Conservation (phyloP, 1,140 invertebrate genomes). For the Matsumurasca onukii region DNA sequence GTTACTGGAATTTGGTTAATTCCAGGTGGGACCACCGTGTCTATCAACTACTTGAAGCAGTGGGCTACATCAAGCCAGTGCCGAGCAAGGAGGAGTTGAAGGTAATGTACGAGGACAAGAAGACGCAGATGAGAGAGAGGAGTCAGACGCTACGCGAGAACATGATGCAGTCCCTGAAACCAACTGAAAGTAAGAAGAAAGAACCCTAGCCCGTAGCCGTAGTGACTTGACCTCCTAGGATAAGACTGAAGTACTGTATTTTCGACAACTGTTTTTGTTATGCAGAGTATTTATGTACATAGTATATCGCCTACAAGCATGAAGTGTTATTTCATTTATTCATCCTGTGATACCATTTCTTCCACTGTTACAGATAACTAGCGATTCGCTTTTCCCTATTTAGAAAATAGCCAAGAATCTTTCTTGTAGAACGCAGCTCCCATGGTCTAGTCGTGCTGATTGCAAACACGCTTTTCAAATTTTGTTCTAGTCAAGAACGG, state of each 20-base stretch:
- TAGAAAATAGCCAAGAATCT: no score
- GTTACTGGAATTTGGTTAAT: no score
- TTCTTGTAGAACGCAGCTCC: no score
- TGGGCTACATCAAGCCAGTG: conserved; percentile 69
- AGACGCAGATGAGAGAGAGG: conserved; percentile 53
- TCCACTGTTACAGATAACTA: conserved; percentile 19
- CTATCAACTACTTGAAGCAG: conserved; percentile 65
- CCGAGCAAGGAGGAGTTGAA: conserved; percentile 59
- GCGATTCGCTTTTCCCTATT: no score
- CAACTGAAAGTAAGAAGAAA: conserved; percentile 39
- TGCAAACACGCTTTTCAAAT: no score
- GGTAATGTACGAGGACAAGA: conserved; percentile 59
- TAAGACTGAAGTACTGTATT: not conserved
- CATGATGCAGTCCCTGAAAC: conserved; percentile 36
- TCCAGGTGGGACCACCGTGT: conserved; percentile 66
- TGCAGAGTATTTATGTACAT: conserved; percentile 3
- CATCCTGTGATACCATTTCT: no score
- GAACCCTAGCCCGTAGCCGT: not conserved
- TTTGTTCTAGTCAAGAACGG: no score
- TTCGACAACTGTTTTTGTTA: not conserved
- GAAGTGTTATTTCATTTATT: no score
- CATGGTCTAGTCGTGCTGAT: no score
- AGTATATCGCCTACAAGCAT: conserved; percentile 16
- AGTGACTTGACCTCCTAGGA: not conserved
- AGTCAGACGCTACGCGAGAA: conserved; percentile 48